phyloP scores from a whole-genome alignment of 2,113 vertebrate genomes.

The Delphinapterus leucas region DNA sequence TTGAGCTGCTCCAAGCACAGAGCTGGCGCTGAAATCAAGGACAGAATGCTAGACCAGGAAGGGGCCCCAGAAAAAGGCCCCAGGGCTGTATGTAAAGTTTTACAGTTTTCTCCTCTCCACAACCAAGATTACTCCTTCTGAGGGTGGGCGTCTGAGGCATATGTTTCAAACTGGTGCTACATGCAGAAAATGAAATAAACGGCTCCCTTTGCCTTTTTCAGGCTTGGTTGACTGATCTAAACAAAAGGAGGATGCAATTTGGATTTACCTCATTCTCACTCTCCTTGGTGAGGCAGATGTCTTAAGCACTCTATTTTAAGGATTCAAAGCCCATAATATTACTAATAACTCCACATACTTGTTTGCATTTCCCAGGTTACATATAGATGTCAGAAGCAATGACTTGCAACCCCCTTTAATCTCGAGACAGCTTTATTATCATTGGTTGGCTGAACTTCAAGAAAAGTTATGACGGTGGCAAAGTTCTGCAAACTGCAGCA shows the following conservation, averaged over 20 bases:
- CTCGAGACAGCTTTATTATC: constrained; percentile 76
- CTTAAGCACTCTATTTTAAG: constrained; percentile 64
- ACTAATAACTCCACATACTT: constrained; percentile 69
- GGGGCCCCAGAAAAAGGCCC: neutral
- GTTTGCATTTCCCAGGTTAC: constrained; percentile 73
- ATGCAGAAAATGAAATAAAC: neutral
- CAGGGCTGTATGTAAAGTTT: neutral
- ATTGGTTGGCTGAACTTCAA: constrained; percentile 74
- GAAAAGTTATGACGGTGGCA: constrained; percentile 74
- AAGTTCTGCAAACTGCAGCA: constrained; percentile 75
- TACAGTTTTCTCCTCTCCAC: neutral
- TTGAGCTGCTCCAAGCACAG: neutral
- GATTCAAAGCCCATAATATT: constrained; percentile 72
- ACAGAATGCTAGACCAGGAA: neutral
- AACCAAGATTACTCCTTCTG: neutral
- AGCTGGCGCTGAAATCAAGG: neutral
- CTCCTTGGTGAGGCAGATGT: constrained; percentile 37
- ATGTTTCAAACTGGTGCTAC: neutral
- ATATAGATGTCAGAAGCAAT: constrained; percentile 70
- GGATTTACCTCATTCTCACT: constrained; percentile 29
- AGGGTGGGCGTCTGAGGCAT: neutral
- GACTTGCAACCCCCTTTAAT: constrained; percentile 72
- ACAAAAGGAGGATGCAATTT: neutral
- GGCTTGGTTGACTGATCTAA: constrained; percentile 10
- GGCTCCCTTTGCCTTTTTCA: neutral